Evolutionary conservation across 92 coral and sea anemone species (phyloP).

Genomic region (Zoanthus solanderi): DNA sequence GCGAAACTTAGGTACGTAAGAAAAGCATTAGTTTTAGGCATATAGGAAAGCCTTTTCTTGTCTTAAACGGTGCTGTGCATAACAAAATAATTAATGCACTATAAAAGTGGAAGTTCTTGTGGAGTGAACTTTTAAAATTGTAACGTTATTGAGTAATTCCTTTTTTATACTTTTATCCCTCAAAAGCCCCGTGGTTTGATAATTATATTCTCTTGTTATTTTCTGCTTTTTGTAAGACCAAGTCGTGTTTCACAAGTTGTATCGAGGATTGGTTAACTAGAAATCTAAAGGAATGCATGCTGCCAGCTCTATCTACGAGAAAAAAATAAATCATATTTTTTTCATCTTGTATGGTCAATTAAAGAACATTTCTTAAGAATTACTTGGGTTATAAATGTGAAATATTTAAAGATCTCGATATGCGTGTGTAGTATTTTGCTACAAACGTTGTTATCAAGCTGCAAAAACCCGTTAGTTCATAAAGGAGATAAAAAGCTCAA

Average conservation of each 20-base stretch:
- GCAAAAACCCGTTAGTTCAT: constrained; percentile 32
- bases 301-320: too few species aligned
- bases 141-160: constrained; percentile 19
- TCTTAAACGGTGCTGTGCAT: constrained; percentile 26
- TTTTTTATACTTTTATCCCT: not conserved
- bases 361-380: too few species aligned
- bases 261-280: not conserved
- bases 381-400: not conserved
- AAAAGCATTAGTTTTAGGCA: not conserved
- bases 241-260: not conserved
- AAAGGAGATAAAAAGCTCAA: constrained; percentile 23
- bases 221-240: not conserved
- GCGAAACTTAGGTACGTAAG: not conserved
- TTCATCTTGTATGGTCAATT: too few species aligned
- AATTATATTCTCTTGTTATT: not conserved
- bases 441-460: not conserved
- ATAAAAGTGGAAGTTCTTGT: not conserved
- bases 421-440: not conserved
- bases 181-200: not conserved
- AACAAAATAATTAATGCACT: not conserved
- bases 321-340: too few species aligned
- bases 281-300: constrained; percentile 16
- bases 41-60: constrained; percentile 10
- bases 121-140: not conserved
- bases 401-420: not conserved